These are phyloP conservation scores for Colletes collaris DNA, from an alignment of 2,888 invertebrate genomes.

Conservation along the genomic window DNA sequence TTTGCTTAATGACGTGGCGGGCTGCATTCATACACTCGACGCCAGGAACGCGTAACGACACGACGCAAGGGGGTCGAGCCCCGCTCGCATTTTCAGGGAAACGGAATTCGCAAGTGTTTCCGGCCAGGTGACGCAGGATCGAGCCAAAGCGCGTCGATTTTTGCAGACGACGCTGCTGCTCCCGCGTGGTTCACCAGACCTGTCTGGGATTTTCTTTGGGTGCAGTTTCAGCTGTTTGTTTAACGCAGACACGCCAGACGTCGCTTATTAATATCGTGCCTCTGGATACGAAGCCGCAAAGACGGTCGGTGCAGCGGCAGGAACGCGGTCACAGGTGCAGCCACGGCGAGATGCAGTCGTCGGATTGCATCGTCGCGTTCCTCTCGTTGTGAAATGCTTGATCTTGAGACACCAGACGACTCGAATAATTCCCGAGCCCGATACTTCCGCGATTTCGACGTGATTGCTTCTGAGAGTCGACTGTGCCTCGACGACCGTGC, in stretches of 20 bases:
- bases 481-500: too few species aligned
- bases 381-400: conserved; percentile 8
- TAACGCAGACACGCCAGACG: conserved; percentile 21
- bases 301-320: conserved; percentile 62
- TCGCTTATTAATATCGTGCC: conserved; percentile 73
- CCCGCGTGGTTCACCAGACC: conserved; percentile 11
- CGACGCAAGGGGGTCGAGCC: neutral
- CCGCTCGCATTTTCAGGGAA: conserved; percentile 24
- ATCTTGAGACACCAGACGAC: conserved; percentile 10
- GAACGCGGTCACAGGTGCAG: conserved; percentile 77
- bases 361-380: conserved; percentile 3
- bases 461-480: too few species aligned
- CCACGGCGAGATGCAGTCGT: conserved; percentile 17
- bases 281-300: conserved; percentile 68
- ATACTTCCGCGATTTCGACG: neutral
- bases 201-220: neutral
- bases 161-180: conserved; percentile 61
- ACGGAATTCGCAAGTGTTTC: conserved; percentile 58
- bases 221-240: conserved; percentile 3
- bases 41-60: conserved; percentile 48
- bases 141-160: conserved; percentile 68
- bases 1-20: conserved; percentile 73
- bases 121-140: conserved; percentile 60
- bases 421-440: conserved; percentile 13
- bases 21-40: conserved; percentile 62